A percentile compares a stretch with the other conserved stretches of the same genome.
These are phyloP conservation scores for Anarhynchus alexandrinus DNA, from an alignment of 2,113 vertebrate species.

Conservation along the genomic window DNA sequence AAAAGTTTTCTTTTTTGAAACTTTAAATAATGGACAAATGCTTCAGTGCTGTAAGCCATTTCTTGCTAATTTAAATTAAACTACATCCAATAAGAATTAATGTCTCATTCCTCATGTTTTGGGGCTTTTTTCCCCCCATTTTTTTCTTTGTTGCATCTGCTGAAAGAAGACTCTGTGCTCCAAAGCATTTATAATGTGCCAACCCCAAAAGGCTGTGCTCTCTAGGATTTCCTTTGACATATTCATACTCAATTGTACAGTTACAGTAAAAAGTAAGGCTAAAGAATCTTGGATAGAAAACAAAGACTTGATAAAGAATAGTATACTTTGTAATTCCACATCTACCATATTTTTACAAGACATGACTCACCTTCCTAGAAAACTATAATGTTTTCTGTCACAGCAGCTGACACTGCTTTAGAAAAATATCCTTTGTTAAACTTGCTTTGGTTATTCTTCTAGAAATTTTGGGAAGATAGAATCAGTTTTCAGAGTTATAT, in stretches of 20 bases:
- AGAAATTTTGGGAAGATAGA: not conserved
- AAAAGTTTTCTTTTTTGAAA: not conserved
- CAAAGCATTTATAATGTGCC: not conserved
- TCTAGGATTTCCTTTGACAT: not conserved
- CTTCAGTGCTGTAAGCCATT: not conserved
- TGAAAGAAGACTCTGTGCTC: not conserved
- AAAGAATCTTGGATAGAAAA: not conserved
- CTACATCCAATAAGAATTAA: not conserved
- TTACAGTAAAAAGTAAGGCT: not conserved
- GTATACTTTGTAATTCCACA: not conserved
- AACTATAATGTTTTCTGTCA: not conserved
- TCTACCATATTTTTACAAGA: not conserved
- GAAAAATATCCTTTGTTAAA: not conserved
- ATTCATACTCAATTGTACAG: not conserved
- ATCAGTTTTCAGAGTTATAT: not conserved
- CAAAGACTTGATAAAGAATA: not conserved
- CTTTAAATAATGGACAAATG: not conserved
- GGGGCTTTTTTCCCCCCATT: accelerated
- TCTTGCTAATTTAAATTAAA: not conserved
- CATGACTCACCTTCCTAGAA: not conserved
- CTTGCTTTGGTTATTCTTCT: not conserved
- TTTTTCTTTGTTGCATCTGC: not conserved
- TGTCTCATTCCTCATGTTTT: not conserved
- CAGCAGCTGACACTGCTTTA: not conserved
- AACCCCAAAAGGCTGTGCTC: not conserved